Evolutionary conservation across 92 coral and sea anemone genomes (phyloP).

Genomic region (Epizoanthus ramosus): DNA sequence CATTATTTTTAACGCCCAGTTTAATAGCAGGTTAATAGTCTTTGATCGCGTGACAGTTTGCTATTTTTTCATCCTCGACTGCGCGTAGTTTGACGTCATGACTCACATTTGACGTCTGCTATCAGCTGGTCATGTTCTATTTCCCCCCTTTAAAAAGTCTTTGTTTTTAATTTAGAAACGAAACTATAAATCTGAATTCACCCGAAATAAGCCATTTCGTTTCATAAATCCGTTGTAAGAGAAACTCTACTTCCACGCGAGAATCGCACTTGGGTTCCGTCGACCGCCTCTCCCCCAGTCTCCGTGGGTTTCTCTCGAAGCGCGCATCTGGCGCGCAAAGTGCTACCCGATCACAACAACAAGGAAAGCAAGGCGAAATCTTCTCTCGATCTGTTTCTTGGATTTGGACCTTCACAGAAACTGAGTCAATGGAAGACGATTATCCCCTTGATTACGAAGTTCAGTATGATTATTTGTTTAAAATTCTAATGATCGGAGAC

Average conservation of each 20-base stretch:
- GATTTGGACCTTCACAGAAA: neutral
- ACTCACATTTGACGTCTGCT: too few species aligned
- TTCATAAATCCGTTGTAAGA: too few species aligned
- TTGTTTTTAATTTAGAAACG: too few species aligned
- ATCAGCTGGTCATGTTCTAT: too few species aligned
- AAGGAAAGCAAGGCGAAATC: neutral
- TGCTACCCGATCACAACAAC: conserved; percentile 25
- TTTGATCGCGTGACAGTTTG: too few species aligned
- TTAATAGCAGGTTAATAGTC: too few species aligned
- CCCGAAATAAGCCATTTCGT: too few species aligned
- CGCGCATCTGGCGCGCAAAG: conserved; percentile 33
- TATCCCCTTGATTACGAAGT: conserved; percentile 53
- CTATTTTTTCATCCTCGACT: too few species aligned
- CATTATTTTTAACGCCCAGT: too few species aligned
- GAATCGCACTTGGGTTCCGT: neutral
- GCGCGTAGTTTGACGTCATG: too few species aligned
- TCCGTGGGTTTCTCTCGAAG: neutral
- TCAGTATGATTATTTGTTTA: conserved; percentile 90
- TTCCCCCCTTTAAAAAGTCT: too few species aligned
- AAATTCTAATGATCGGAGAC: conserved; percentile 93
- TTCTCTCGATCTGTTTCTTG: conserved; percentile 23
- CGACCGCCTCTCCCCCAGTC: conserved; percentile 12
- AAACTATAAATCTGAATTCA: too few species aligned
- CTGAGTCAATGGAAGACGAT: conserved; percentile 58
- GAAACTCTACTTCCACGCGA: neutral